These are phyloP conservation scores for Augochlora pura DNA, from an alignment of 1,140 invertebrate genomes.

Conservation along the genomic window DNA sequence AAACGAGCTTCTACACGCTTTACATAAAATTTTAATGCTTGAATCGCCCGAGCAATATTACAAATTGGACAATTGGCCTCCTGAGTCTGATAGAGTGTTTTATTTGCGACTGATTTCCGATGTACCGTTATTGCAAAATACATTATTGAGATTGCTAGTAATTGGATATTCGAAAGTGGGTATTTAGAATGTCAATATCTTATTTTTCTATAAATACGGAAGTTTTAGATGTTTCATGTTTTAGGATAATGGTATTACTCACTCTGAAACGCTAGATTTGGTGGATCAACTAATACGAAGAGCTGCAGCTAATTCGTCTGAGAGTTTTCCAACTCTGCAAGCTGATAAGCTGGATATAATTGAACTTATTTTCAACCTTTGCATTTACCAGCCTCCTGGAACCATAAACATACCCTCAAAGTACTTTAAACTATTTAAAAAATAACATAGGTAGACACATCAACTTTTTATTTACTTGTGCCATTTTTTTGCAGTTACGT, in stretches of 20 bases:
- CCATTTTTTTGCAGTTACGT: slow-evolving; percentile 83
- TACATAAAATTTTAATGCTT: slow-evolving; percentile 93
- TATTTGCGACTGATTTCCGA: slow-evolving; percentile 92
- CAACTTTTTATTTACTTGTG: slow-evolving; percentile 6
- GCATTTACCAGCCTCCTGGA: slow-evolving; percentile 95
- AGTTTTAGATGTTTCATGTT: slow-evolving; percentile 51
- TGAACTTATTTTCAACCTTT: slow-evolving; percentile 93
- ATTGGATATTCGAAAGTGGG: slow-evolving; percentile 89
- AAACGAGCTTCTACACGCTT: slow-evolving; percentile 88
- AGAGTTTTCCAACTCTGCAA: slow-evolving; percentile 84
- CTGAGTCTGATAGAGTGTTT: slow-evolving; percentile 90
- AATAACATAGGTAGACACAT: slow-evolving; percentile 1
- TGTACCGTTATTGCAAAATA: slow-evolving; percentile 92
- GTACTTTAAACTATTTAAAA: slow-evolving; percentile 71
- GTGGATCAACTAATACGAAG: slow-evolving; percentile 91
- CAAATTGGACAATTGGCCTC: slow-evolving; percentile 96
- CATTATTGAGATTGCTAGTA: slow-evolving; percentile 89
- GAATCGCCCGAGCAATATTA: slow-evolving; percentile 93
- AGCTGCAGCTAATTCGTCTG: slow-evolving; percentile 87
- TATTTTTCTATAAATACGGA: background rate
- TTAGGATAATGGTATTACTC: slow-evolving; percentile 89
- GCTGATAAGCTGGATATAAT: slow-evolving; percentile 93
- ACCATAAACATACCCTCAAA: slow-evolving; percentile 93
- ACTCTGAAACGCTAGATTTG: slow-evolving; percentile 92
- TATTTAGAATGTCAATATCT: background rate